Base-by-base conservation (phyloP, 2,113 vertebrate genomes). In the Callionymus lyra region DNA sequence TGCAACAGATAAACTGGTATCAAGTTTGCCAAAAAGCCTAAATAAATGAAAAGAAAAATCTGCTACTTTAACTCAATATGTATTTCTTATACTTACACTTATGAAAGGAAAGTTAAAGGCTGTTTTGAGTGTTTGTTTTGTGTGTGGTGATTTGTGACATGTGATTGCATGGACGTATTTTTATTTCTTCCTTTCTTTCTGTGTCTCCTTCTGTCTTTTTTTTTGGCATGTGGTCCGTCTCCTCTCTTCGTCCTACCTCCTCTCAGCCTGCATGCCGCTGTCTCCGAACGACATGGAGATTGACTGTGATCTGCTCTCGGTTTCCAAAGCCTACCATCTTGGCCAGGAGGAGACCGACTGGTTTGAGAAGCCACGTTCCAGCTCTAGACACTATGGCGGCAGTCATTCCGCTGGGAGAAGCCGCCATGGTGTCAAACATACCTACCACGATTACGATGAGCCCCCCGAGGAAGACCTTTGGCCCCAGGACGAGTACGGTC, bases 261-360 rank as follows among this genome's bases (percentile, higher is more conserved):
- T 72, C 63, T 90, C 87, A 72, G 57, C 84, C 84, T 87, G 65
- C 82, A 83, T 77, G 63, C 62, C 77, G 76, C 72, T 69, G 73
- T 75, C 77, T 56, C 71, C 52, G 13, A 75, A 72, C 74, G 66
- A 83, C 70, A 43, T 61, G 72, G 77, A 85, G 76, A 89, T 86
- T 97, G 91, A 98, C 80, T 85, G 84, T 92, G 81, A 86, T 91
- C 88, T 95, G 84, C 92, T 92, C 93, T 93, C 92, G 92, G 87
- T 98, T 94, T 90, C 90, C 62, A 85, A 97, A 99, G 94, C 95
- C 68, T 98, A 98, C 90, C 93, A 99, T 85, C 91, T 99, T 82
- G 92, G 95, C 76, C 93, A 98, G 83, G 95, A 98, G 83, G 95
- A 99, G 85, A 99, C 94, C 12, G 95, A 99, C 86, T 99, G 95